Evolutionary conservation across 2,113 vertebrate species (phyloP).

Genomic region (Mirounga angustirostris): DNA sequence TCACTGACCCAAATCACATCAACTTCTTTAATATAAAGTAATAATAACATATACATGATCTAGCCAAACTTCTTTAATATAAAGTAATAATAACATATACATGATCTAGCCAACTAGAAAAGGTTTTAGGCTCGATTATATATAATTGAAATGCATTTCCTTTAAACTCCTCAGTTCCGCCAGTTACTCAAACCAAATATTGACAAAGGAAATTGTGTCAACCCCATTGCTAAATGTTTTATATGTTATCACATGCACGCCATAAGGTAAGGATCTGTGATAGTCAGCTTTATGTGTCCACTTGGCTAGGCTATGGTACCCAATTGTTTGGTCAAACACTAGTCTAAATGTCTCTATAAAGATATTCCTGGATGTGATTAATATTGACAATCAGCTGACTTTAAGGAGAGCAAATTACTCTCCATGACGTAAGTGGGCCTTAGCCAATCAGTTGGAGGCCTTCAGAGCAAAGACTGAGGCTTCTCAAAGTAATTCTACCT

Average conservation of each 20-base stretch:
- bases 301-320: background rate
- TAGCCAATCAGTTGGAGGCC: background rate
- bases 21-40: background rate
- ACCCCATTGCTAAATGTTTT: background rate
- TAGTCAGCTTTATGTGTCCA: background rate
- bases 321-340: background rate
- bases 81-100: background rate
- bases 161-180: background rate
- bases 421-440: background rate
- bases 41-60: too few species aligned
- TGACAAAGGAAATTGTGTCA: background rate
- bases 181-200: background rate
- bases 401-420: background rate
- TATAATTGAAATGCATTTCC: background rate
- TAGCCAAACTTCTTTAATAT: background rate
- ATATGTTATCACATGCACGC: background rate
- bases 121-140: background rate
- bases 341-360: background rate
- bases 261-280: background rate
- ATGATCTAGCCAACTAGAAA: background rate
- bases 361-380: background rate
- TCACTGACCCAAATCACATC: background rate
- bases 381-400: background rate
- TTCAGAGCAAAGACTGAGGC: background rate
- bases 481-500: background rate